Percentiles rank a stretch among this genome's conserved stretches.
phyloP scores from a whole-genome alignment of 64 coral and sea anemone species.

The Dendrophyllia cribrosa region DNA sequence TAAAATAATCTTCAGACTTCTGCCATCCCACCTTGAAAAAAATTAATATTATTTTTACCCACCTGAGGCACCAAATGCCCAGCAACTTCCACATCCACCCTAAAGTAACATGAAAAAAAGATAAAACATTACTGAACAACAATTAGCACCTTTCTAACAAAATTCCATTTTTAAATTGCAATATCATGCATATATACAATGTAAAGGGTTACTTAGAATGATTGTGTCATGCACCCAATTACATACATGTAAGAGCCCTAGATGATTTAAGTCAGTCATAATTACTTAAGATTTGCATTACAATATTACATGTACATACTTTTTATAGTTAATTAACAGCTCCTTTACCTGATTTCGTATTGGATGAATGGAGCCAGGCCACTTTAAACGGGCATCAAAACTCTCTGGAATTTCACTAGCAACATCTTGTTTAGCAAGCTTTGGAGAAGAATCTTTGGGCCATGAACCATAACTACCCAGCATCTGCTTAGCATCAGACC shows the following conservation, averaged over 20 bases:
- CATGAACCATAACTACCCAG: constrained; percentile 4
- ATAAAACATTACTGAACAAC: too few relatives aligned
- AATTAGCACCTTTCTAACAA: too few relatives aligned
- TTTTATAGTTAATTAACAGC: too few relatives aligned
- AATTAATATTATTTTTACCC: not conserved
- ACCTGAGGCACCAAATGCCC: constrained; percentile 95
- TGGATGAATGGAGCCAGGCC: constrained; percentile 8
- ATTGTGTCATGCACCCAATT: too few relatives aligned
- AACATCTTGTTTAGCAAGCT: not conserved
- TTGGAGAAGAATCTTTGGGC: constrained; percentile 17
- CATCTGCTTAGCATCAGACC: not conserved
- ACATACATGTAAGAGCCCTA: too few relatives aligned
- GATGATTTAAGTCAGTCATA: too few relatives aligned
- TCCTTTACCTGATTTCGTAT: constrained; percentile 1
- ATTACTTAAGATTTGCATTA: too few relatives aligned
- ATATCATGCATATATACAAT: too few relatives aligned
- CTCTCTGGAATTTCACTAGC: constrained; percentile 1
- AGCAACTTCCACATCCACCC: constrained; percentile 83
- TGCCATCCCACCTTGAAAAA: not conserved
- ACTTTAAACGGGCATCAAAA: constrained; percentile 10
- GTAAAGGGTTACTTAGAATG: too few relatives aligned
- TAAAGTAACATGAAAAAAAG: not conserved
- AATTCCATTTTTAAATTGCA: too few relatives aligned
- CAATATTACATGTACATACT: too few relatives aligned
- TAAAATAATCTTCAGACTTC: too few relatives aligned